These are phyloP conservation scores for Subanguina moxae DNA, from an alignment of 1,140 invertebrate species.

Conservation along the genomic window DNA sequence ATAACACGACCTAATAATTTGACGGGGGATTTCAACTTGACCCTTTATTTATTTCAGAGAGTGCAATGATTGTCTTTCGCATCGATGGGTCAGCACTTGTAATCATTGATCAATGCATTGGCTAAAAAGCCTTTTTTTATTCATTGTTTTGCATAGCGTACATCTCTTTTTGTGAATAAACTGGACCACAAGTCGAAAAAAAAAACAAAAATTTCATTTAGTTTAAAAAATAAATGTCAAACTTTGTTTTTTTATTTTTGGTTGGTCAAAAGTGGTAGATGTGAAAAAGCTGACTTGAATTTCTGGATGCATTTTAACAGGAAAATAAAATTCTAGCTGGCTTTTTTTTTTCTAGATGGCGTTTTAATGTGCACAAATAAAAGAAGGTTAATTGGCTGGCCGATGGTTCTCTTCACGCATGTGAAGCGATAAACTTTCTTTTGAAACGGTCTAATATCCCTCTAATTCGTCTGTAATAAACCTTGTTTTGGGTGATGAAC, in stretches of 20 bases:
- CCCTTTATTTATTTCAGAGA: conserved; percentile 2
- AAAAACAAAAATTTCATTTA: no score
- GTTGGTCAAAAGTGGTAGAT: neutral
- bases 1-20: no score
- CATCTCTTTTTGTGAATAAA: no score
- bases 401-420: neutral
- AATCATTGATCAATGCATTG: conserved; percentile 8
- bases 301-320: neutral
- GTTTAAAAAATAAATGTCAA: no score
- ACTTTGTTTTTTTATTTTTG: neutral
- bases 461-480: no score
- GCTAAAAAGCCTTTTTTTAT: neutral
- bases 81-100: conserved; percentile 28
- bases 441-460: no score
- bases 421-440: no score
- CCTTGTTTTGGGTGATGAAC: no score
- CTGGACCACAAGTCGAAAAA: no score
- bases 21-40: conserved; percentile 54
- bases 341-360: neutral
- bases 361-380: neutral
- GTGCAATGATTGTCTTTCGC: conserved; percentile 22
- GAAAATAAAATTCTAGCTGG: neutral
- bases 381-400: neutral
- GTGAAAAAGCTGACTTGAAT: neutral
- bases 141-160: neutral